Evolutionary conservation across 1,140 invertebrate species (phyloP).

Genomic region (Heterodera schachtii): DNA sequence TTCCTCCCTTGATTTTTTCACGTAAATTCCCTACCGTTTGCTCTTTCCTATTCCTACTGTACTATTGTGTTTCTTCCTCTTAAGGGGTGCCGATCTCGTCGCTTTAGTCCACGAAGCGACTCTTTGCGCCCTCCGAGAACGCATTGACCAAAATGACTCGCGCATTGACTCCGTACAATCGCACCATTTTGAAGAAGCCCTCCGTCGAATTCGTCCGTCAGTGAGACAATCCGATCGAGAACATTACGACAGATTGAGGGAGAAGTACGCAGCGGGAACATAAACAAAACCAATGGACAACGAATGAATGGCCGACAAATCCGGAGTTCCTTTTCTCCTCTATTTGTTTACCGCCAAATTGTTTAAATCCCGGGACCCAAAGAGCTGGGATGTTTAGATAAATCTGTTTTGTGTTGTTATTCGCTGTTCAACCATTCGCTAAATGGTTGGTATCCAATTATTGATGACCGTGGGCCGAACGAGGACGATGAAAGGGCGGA

Average conservation of each 20-base stretch:
- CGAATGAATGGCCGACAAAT: not conserved
- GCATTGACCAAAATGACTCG: conserved; percentile 27
- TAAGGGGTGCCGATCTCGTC: conserved; percentile 28
- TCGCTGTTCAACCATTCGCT: not conserved
- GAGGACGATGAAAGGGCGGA: not conserved
- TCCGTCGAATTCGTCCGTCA: conserved; percentile 1
- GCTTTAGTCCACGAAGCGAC: conserved; percentile 26
- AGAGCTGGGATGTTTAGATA: not conserved
- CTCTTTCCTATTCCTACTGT: not conserved
- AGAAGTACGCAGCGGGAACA: conserved; percentile 2
- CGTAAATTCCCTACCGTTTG: conserved; percentile 8
- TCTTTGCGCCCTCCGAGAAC: not conserved
- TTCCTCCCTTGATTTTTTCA: conserved; percentile 23
- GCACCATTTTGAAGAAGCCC: conserved; percentile 5
- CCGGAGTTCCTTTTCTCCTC: not conserved
- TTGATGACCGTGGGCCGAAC: not conserved
- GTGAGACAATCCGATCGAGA: conserved; percentile 13
- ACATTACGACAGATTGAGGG: conserved; percentile 18
- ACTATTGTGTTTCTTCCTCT: not conserved
- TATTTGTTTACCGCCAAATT: not conserved
- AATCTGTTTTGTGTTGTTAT: not conserved
- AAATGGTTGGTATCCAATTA: conserved; percentile 1
- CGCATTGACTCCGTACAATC: not conserved
- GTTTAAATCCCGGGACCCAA: not conserved
- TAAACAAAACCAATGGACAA: not conserved